Evolutionary conservation across 2,888 invertebrate species (phyloP).

Genomic region (Stramonita haemastoma): DNA sequence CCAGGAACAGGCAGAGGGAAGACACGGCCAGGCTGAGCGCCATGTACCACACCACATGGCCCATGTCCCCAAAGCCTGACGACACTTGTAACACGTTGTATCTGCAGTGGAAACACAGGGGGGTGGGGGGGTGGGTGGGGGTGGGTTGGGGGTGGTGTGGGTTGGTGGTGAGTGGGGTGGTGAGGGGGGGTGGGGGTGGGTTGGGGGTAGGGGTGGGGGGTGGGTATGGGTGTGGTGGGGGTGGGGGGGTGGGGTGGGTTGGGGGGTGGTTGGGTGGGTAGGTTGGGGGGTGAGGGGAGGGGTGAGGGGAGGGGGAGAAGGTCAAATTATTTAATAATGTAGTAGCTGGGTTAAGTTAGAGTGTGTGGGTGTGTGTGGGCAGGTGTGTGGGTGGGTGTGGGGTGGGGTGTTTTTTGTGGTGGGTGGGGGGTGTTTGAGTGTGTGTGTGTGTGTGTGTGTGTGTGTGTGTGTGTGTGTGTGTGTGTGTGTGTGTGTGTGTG

Average conservation of each 20-base stretch:
- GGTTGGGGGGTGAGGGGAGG: neutral
- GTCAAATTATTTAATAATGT: too few relatives aligned
- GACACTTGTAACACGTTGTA: constrained; percentile 21
- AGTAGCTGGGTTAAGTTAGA: too few relatives aligned
- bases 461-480: constrained; percentile 3
- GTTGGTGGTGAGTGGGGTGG: neutral
- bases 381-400: neutral
- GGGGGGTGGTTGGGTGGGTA: neutral
- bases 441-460: neutral
- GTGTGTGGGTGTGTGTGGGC: neutral
- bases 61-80: neutral
- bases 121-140: too few relatives aligned
- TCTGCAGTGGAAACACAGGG: neutral
- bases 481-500: neutral
- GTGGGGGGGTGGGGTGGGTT: too few relatives aligned
- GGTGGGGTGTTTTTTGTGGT: neutral
- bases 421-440: neutral
- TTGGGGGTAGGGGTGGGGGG: too few relatives aligned
- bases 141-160: too few relatives aligned
- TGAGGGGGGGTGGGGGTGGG: neutral
- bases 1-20: constrained; percentile 1
- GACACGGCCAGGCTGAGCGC: constrained; percentile 17
- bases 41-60: constrained; percentile 23
- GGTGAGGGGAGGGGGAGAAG: too few relatives aligned
- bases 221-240: too few relatives aligned